These are phyloP conservation scores for Sturnus vulgaris DNA, from an alignment of 2,113 vertebrate genomes.

Conservation along the genomic window DNA sequence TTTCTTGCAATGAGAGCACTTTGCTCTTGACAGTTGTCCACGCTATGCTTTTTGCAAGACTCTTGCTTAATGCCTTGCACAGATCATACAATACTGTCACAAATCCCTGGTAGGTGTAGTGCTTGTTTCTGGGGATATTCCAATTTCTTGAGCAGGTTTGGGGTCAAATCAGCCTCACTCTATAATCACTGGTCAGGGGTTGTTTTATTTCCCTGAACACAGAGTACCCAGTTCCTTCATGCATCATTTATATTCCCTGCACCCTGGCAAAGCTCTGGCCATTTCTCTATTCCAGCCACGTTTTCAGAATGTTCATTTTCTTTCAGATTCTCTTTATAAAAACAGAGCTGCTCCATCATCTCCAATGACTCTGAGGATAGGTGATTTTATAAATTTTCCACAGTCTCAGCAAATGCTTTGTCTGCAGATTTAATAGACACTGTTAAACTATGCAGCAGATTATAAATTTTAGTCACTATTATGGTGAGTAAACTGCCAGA, in stretches of 20 bases:
- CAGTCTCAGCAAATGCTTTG: slow-evolving; percentile 38
- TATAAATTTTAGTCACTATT: slow-evolving; percentile 17
- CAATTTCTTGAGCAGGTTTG: neutral
- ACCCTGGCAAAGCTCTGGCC: slow-evolving; percentile 1
- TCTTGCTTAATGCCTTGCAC: neutral
- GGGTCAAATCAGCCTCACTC: neutral
- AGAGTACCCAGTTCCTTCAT: slow-evolving; percentile 17
- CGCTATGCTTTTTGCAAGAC: neutral
- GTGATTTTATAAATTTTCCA: slow-evolving; percentile 34
- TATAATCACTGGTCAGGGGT: neutral
- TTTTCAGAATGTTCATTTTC: slow-evolving; percentile 57
- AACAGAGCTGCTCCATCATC: slow-evolving; percentile 30
- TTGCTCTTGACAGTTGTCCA: neutral
- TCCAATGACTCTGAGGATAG: neutral
- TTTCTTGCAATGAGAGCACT: neutral
- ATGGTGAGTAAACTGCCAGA: neutral
- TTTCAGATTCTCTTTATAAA: slow-evolving; percentile 45
- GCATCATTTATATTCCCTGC: slow-evolving; percentile 46
- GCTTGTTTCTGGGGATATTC: neutral
- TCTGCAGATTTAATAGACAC: slow-evolving; percentile 19
- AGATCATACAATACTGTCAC: neutral
- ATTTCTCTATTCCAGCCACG: slow-evolving; percentile 39
- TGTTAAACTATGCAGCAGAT: neutral
- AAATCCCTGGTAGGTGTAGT: neutral
- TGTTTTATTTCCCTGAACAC: slow-evolving; percentile 51